A percentile compares a stretch with the other conserved stretches of the same genome.
These are phyloP conservation scores for Mythimna albipuncta DNA, from an alignment of 2,888 invertebrate species.

Conservation along the genomic window DNA sequence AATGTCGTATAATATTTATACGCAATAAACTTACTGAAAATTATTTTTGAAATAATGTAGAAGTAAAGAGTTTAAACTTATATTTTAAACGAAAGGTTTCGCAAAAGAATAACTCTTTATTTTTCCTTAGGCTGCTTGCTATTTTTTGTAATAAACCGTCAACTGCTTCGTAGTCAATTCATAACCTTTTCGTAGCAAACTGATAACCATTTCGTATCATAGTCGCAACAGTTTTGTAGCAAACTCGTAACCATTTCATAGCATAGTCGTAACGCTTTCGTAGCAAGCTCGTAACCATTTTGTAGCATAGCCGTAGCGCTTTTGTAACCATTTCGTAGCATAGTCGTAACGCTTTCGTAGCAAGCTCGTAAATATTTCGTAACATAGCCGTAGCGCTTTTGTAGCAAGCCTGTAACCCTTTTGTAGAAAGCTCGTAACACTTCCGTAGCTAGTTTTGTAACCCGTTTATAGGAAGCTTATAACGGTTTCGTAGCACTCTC, in stretches of 20 bases:
- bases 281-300: not conserved
- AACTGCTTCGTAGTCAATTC: not conserved
- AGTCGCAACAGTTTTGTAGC: not conserved
- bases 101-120: not conserved
- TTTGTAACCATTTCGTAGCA: not conserved
- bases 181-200: not conserved
- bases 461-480: no score
- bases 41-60: not conserved
- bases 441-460: constrained; percentile 13
- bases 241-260: not conserved
- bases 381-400: not conserved
- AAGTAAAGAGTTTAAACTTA: not conserved
- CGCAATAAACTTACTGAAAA: not conserved
- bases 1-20: not conserved
- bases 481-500: not conserved
- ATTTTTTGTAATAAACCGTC: no score
- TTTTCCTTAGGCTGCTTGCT: not conserved
- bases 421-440: not conserved
- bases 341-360: not conserved
- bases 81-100: not conserved
- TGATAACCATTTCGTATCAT: not conserved
- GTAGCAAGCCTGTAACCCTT: not conserved
- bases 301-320: not conserved
- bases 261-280: not conserved
- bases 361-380: not conserved